phyloP scores from a whole-genome alignment of 2,113 vertebrate species.

The Mormoops blainvillei region DNA sequence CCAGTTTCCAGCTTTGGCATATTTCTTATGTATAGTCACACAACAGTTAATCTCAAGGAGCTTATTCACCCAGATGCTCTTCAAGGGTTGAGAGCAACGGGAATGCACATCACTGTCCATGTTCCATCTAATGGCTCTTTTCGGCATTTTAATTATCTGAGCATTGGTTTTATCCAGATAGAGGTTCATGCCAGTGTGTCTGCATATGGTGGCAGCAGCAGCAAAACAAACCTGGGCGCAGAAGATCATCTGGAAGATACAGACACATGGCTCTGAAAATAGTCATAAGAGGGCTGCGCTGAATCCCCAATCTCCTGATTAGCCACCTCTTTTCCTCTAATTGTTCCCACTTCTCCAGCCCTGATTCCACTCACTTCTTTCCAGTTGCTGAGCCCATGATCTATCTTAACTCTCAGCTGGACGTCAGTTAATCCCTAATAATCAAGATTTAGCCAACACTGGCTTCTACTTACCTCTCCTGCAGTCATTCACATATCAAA shows the following conservation, averaged over 20 bases:
- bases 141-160: neutral
- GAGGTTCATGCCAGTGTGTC: neutral
- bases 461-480: neutral
- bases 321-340: neutral
- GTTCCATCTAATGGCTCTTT: neutral
- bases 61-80: neutral
- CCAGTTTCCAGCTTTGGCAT: neutral
- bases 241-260: neutral
- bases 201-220: neutral
- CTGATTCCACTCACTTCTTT: neutral
- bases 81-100: neutral
- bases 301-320: neutral
- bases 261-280: neutral
- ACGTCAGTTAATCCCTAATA: neutral
- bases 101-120: neutral
- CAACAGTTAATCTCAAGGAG: neutral
- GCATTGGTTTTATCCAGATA: neutral
- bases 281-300: neutral
- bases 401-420: neutral
- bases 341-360: neutral
- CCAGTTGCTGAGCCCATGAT: neutral
- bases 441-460: neutral
- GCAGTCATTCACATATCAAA: neutral
- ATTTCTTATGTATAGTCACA: neutral
- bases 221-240: neutral